A percentile compares a stretch with the other conserved stretches of the same genome.
These are phyloP conservation scores for Apus apus DNA, from an alignment of 2,113 vertebrate genomes.

Conservation along the genomic window DNA sequence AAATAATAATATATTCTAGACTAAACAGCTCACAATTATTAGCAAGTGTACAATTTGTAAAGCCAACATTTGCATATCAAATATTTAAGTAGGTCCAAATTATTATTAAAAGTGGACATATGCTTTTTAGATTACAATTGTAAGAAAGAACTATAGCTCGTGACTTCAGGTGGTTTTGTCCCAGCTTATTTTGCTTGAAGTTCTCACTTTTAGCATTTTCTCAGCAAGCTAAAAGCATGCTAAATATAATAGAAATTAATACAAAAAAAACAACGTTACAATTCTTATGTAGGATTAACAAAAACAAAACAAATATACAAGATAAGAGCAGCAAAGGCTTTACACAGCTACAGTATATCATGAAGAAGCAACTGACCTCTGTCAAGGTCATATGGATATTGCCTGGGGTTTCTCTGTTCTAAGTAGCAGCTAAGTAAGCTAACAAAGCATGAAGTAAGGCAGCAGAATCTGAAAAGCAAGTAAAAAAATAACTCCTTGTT, in stretches of 20 bases:
- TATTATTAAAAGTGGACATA: background rate
- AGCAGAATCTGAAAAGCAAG: background rate
- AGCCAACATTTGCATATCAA: background rate
- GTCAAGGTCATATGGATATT: conserved; percentile 18
- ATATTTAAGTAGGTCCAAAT: background rate
- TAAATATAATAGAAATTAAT: background rate
- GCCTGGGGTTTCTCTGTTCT: background rate
- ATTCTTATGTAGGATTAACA: background rate
- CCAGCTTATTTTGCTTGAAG: background rate
- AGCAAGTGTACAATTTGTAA: background rate
- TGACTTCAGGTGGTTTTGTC: background rate
- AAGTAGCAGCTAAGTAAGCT: background rate
- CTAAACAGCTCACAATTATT: conserved; percentile 16
- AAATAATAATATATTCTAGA: conserved; percentile 8
- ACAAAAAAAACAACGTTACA: background rate
- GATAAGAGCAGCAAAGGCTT: background rate
- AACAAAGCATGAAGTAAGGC: background rate
- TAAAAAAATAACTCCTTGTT: background rate
- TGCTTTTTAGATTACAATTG: background rate
- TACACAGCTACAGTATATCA: background rate
- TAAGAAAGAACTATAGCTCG: background rate
- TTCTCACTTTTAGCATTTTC: background rate
- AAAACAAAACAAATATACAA: background rate
- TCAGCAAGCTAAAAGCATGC: background rate
- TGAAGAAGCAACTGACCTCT: conserved; percentile 15